Conservation (phyloP, 2,888 invertebrate species). For the Euplexia lucipara region DNA sequence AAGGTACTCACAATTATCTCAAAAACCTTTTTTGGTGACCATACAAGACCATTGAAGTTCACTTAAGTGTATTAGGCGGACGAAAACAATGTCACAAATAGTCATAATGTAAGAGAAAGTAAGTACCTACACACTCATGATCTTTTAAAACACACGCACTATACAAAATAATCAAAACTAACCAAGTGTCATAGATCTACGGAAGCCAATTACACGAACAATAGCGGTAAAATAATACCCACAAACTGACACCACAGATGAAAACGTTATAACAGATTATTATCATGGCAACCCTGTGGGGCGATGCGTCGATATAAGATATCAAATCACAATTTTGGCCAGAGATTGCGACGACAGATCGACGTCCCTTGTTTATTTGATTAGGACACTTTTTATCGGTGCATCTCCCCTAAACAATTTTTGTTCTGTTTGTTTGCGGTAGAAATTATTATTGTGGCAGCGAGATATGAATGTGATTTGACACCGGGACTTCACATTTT, state of each 20-base stretch:
- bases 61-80: no score
- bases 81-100: no score
- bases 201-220: slow-evolving; percentile 50
- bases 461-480: slow-evolving; percentile 53
- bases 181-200: slow-evolving; percentile 12
- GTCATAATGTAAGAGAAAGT: no score
- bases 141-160: background rate
- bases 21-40: no score
- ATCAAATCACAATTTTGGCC: slow-evolving; percentile 87
- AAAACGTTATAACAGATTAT: slow-evolving; percentile 73
- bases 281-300: slow-evolving; percentile 68
- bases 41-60: no score
- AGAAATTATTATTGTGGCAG: slow-evolving; percentile 68
- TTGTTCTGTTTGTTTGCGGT: slow-evolving; percentile 67
- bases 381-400: slow-evolving; percentile 77
- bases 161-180: background rate
- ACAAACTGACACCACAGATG: slow-evolving; percentile 66
- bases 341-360: slow-evolving; percentile 83
- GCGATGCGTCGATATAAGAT: slow-evolving; percentile 72
- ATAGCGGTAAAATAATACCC: slow-evolving; percentile 60
- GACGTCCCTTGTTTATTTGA: slow-evolving; percentile 83
- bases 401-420: slow-evolving; percentile 77
- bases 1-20: no score
- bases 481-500: slow-evolving; percentile 28
- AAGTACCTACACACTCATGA: no score